These are phyloP conservation scores for Cyphomyrus discorhynchus DNA, from an alignment of 2,113 vertebrate species.

Conservation along the genomic window DNA sequence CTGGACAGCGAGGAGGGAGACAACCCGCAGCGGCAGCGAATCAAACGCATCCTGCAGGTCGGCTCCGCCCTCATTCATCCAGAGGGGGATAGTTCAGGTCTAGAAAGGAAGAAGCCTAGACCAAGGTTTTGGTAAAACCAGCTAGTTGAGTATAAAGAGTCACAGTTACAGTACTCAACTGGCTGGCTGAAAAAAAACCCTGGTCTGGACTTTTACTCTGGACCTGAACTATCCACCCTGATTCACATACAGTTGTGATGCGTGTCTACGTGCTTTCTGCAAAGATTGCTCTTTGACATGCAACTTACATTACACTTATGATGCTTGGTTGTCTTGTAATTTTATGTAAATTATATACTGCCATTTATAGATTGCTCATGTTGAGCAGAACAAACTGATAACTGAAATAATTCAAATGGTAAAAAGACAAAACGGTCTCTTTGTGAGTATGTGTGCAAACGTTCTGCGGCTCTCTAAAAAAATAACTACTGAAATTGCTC, in stretches of 20 bases:
- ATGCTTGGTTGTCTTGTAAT: not conserved
- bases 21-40: slow-evolving; percentile 94
- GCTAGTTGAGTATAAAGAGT: not conserved
- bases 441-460: not conserved
- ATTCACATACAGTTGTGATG: not conserved
- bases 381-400: not conserved
- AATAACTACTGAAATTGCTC: not conserved
- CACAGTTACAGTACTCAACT: not conserved
- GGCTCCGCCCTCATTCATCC: not conserved
- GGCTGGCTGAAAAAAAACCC: not conserved
- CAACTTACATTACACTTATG: not conserved
- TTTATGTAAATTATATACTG: not conserved
- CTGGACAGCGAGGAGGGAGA: slow-evolving; percentile 92
- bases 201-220: not conserved
- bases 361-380: not conserved
- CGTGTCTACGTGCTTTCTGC: not conserved
- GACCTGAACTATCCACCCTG: not conserved
- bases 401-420: not conserved
- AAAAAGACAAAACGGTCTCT: not conserved
- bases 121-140: not conserved
- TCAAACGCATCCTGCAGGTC: slow-evolving; percentile 97
- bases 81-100: not conserved
- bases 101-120: not conserved
- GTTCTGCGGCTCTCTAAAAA: not conserved
- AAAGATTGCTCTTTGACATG: not conserved